phyloP scores from a whole-genome alignment of 2,113 vertebrate genomes.

The Microcebus griseorufus region DNA sequence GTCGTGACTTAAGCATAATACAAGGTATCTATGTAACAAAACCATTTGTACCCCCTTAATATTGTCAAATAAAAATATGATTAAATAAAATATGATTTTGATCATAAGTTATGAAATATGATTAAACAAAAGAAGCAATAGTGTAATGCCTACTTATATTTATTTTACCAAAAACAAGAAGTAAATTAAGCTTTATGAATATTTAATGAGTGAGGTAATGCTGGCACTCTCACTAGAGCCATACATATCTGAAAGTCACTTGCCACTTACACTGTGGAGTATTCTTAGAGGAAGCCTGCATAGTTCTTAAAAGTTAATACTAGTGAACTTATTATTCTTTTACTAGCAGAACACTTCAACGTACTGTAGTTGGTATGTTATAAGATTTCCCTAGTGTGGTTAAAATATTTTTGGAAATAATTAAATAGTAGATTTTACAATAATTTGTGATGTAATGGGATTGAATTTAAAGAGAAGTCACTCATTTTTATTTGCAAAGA shows the following conservation, averaged over 20 bases:
- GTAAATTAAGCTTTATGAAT: not conserved
- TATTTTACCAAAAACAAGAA: not conserved
- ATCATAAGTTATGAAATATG: too few relatives aligned
- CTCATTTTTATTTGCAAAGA: not conserved
- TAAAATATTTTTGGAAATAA: not conserved
- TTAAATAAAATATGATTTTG: too few relatives aligned
- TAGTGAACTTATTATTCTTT: not conserved
- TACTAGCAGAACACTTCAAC: not conserved
- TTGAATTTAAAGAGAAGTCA: not conserved
- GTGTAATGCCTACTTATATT: not conserved
- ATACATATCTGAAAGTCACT: not conserved
- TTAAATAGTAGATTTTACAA: not conserved
- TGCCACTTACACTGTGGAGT: not conserved
- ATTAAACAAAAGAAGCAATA: not conserved
- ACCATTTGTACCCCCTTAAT: too few relatives aligned
- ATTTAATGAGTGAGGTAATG: not conserved
- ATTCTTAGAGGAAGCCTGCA: not conserved
- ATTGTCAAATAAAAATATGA: too few relatives aligned
- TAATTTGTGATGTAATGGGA: not conserved
- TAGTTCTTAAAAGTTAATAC: not conserved
- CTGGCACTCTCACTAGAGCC: not conserved
- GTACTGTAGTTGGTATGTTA: not conserved
- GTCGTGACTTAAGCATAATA: too few relatives aligned
- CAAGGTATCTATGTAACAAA: too few relatives aligned
- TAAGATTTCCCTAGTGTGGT: not conserved